Evolutionary conservation across 2,888 invertebrate species (phyloP), one percentile per base, ranked within the genome.

Genomic region (Ptycholaimellus sp.): DNA sequence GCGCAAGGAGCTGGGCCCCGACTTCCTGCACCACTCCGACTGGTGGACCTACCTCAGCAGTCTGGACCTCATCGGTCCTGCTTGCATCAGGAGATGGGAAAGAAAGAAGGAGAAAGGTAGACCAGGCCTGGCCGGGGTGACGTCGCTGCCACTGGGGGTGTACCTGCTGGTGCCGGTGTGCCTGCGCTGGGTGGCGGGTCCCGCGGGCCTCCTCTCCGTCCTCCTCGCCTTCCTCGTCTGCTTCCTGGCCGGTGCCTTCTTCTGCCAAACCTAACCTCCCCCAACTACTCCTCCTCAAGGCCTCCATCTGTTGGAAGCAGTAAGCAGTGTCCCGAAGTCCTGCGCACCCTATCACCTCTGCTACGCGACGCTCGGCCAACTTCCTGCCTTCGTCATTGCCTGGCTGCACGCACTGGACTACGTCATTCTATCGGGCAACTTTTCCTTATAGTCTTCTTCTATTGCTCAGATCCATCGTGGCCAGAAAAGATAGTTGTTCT

Each of bases 261-360:
- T n/a, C n/a, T n/a, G n/a, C n/a, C n/a, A n/a, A n/a, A n/a, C n/a
- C n/a, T n/a, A n/a, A n/a, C n/a, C n/a, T n/a, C n/a, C n/a, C n/a
- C n/a, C n/a, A n/a, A n/a, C n/a, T n/a, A n/a, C n/a, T n/a, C n/a
- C n/a, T n/a, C n/a, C n/a, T n/a, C n/a, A n/a, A 46, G 45, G 39
- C n/a, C 37, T 37, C 21, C 46, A 46, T 33, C 33, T 43, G 18
- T 38, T 40, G 2, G 46, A 46, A 38, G 21, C 45, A 9, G 39
- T 42, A 7, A 44, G 45, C 27, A 40, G 44, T 4, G 42, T 46
- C 39, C 46, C 46, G 9, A 46, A 46, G 34, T 45, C 44, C 40
- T 43, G 44, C 33, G 43, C 42, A n/a, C 40, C 40, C 11, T 46
- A 46, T 32, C 43, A 46, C 30, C 41, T 42, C n/a, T 41, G 44